Percentiles rank a stretch among this genome's conserved stretches.
Conservation (phyloP, 1,140 invertebrate genomes). For the Heliconius nattereri region DNA sequence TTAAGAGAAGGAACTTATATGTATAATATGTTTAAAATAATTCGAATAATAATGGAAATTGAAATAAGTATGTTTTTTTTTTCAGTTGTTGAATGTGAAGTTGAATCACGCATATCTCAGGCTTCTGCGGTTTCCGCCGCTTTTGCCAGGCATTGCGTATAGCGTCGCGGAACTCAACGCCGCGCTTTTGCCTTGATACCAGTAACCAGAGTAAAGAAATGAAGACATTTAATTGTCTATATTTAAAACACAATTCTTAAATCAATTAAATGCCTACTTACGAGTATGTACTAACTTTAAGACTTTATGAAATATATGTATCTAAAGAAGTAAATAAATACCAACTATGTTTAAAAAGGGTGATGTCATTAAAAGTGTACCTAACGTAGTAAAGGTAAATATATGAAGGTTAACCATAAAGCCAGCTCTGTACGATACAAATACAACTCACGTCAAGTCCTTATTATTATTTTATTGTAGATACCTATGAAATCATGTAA, state of each 20-base stretch:
- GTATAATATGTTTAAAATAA: neutral
- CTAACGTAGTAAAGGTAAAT: constrained; percentile 22
- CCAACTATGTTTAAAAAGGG: neutral
- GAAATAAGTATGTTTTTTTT: neutral
- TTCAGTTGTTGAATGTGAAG: too few species aligned
- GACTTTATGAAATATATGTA: neutral
- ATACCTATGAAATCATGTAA: neutral
- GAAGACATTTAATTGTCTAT: too few species aligned
- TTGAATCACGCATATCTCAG: too few species aligned
- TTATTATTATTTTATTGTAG: neutral
- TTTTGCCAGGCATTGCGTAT: too few species aligned
- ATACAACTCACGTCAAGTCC: constrained; percentile 3
- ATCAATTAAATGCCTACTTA: neutral
- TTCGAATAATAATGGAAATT: neutral
- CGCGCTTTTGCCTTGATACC: too few species aligned
- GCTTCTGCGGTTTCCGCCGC: too few species aligned
- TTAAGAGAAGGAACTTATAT: neutral
- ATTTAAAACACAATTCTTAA: neutral
- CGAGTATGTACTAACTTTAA: too few species aligned
- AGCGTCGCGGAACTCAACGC: too few species aligned
- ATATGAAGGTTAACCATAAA: constrained; percentile 28
- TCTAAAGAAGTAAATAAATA: neutral
- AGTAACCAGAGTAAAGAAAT: too few species aligned
- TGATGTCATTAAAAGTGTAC: constrained; percentile 31
- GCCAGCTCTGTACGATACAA: constrained; percentile 12